Base-by-base conservation (phyloP, 64 coral and sea anemone genomes). In the Montipora cactus region DNA sequence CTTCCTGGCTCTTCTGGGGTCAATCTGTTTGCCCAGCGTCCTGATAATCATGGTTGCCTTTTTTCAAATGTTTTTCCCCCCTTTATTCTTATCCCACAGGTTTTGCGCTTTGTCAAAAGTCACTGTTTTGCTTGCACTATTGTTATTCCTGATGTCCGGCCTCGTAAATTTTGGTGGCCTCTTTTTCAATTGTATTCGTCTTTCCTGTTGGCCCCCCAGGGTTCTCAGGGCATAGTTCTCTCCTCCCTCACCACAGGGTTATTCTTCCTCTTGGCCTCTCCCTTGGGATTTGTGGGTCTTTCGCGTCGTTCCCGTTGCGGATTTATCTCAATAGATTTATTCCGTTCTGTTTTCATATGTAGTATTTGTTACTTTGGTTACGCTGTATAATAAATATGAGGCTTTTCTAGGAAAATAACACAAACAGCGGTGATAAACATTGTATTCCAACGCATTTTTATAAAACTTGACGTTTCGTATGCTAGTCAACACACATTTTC, bases 271-370 rank as follows among this genome's bases (percentile, higher is more conserved):
- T 28, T 20, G 6, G 3, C 87, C 51, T 55, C 71, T 93, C 19
- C 91, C 81, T 76, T 92, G 91, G 91, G 81, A 92, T 62, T 74
- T 87, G 49, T 87, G 25, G 50, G 18, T 67, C 2, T 92, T 87
- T 15, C 91, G 23, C 51, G 67, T 59, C 19, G 15, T 5, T 45
- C 19, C 55, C 0, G 19, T 44, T 77, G 58, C 14, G 73, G 18
- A 71, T 77, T 76, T 89, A 55, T 25, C 5, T 89, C 4, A 74
- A 73, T 89, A 78, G 76, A 78, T 19, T 49, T 78, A 50, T 14
- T 58, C 12, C n/a, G 20, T 48, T 57, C 13, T 16, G 13, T 7
- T 76, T 88, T 22, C 10, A 55, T 55, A 57, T 58, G 87, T 16
- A 59, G 44, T 10, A 22, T 59, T 21, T 25, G 48, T 22, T 57